Conservation (phyloP, 2,113 vertebrate species). For the Cygnus buccinator region DNA sequence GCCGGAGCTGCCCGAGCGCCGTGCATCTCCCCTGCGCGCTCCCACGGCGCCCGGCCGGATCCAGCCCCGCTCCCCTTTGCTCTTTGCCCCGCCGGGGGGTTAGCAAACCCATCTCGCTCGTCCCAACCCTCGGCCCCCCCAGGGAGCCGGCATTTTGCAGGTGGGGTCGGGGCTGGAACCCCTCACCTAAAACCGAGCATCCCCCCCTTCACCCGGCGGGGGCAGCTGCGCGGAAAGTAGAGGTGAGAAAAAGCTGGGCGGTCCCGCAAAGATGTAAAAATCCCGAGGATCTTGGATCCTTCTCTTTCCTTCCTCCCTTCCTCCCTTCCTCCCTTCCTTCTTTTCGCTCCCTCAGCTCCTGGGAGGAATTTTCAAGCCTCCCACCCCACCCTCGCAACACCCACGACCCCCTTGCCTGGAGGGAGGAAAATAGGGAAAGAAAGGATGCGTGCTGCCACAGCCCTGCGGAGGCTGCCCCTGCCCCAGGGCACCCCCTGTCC, state of each 20-base stretch:
- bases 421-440: neutral
- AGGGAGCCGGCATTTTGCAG: neutral
- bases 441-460: neutral
- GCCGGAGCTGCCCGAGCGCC: neutral
- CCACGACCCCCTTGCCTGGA: neutral
- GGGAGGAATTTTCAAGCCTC: neutral
- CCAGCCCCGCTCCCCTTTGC: no score
- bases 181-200: neutral
- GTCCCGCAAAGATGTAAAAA: neutral
- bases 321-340: neutral
- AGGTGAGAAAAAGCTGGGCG: neutral
- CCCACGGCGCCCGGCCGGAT: no score
- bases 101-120: no score
- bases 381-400: neutral
- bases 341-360: neutral
- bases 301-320: neutral
- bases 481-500: neutral
- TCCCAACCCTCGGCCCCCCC: neutral
- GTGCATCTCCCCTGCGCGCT: neutral
- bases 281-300: neutral
- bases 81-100: neutral
- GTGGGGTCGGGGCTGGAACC: neutral
- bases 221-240: neutral
- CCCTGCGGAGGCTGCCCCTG: neutral
- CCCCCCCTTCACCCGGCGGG: neutral